Evolutionary conservation across 2,797 vertebrate species (phyloP), one percentile per base, ranked within the genome.

Genomic region (Macrochelys suwanniensis): DNA sequence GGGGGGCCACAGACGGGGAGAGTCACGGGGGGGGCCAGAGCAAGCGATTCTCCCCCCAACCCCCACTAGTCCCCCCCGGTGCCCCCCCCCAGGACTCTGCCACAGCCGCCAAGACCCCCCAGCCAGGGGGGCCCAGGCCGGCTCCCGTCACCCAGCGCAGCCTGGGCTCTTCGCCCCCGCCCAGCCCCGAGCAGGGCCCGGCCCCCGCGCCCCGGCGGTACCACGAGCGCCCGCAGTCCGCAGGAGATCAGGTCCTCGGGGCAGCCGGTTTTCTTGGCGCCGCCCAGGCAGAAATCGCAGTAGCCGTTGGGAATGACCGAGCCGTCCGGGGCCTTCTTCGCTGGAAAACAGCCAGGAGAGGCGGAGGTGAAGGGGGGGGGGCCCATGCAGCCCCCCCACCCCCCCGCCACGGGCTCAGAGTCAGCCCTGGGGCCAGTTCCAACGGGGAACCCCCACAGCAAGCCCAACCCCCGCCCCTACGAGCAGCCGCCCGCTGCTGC

Each of bases 181-280:
- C n/a, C n/a, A n/a, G n/a, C n/a, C n/a, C n/a, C n/a, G n/a, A n/a
- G 37, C 37, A 42, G 37, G 37, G 37, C 37, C 37, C 37, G 4
- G 37, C 37, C 37, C 37, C 37, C 37, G 37, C 37, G 37, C 37
- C 37, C 37, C 13, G 23, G 33, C 26, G 61, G 37, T 42, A 42
- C 37, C 37, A n/a, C 37, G 37, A 99, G 95, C 99, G 99, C 85
- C 99, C 99, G 92, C 99, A 99, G 98, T 99, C 99, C 8, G 99
- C 99, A 99, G 97, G 99, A 99, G 96, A 99, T 99, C 84, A 99
- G 99, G 98, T 99, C 99, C 98, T 99, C 99, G 0, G 99, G 99
- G 98, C 99, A 99, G 93, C 99, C 99, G 0, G 99, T 99, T 98
- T 99, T 99, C 98, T 99, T 99, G 84, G 99, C 99, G 96, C 99